phyloP scores from a whole-genome alignment of 2,888 invertebrate genomes.

The Calameuta idolon region DNA sequence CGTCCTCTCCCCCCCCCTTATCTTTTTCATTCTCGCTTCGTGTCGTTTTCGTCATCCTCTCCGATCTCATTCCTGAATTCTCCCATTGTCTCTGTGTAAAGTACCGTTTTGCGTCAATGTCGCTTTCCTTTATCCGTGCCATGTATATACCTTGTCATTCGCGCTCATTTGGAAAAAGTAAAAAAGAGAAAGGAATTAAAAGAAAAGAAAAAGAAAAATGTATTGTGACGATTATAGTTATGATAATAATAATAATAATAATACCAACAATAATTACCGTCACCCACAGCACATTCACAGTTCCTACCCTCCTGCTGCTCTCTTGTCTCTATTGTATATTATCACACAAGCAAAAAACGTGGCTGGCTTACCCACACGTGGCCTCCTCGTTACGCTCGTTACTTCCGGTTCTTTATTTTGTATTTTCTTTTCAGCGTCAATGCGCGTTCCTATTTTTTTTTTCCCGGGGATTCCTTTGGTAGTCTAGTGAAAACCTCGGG shows the following conservation, averaged over 20 bases:
- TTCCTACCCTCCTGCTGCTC: background rate
- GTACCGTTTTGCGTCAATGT: background rate
- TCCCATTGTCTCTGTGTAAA: background rate
- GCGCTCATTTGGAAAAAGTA: background rate
- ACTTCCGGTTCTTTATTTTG: background rate
- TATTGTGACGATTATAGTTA: background rate
- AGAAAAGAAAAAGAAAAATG: background rate
- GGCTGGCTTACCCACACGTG: constrained; percentile 2
- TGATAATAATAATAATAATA: background rate
- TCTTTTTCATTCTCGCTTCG: background rate
- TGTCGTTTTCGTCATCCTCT: background rate
- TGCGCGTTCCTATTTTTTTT: background rate
- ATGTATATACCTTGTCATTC: background rate
- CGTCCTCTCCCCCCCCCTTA: background rate
- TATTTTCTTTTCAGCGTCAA: background rate
- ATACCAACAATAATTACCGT: background rate
- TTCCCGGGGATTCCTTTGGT: background rate
- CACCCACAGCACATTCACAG: background rate
- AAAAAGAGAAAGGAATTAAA: background rate
- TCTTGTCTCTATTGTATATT: background rate
- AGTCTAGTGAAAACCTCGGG: background rate
- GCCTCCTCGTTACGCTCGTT: constrained; percentile 6
- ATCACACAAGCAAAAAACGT: constrained; percentile 4
- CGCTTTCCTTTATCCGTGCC: background rate
- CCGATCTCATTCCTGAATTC: background rate